Evolutionary conservation across 2,797 vertebrate species (phyloP), one percentile per base, ranked within the genome.

Genomic region (Sparus aurata): DNA sequence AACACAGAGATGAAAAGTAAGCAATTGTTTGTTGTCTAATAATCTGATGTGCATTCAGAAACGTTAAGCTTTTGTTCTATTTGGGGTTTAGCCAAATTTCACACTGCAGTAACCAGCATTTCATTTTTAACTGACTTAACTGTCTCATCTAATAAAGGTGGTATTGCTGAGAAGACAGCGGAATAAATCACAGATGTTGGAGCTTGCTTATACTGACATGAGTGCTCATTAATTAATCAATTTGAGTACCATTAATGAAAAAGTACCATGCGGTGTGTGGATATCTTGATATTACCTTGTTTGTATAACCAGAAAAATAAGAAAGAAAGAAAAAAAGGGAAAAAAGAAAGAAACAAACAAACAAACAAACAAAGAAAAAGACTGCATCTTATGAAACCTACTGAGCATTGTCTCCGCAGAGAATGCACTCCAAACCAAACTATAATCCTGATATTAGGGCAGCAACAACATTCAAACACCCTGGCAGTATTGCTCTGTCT

Each of bases 161-260:
- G 18, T 30, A 47, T 17, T 53, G n/a, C 16, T 50, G 8, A 66
- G 46, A 41, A 61, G 47, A 12, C 38, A 46, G 47, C 15, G 53
- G 46, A 30, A 68, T n/a, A 17, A 8, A 55, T 47, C 16, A 22
- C 55, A 46, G 17, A 45, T 6, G 7, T 15, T 52, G 25, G 18
- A 74, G 22, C 10, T 58, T 5, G 15, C 16, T 11, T 54, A 55
- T 38, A 25, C n/a, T 45, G 63, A 62, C 59, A 46, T 66, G 25
- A 73, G 30, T 68, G n/a, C 22, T 75, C 9, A 69, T 65, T 77
- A 62, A 63, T 62, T 1, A 45, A 55, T 58, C 16, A 23, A 58
- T 20, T 30, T 18, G 1, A 69, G 49, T 34, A 49, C 4, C 12
- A 38, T 20, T 50, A 59, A 13, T 64, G 27, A 46, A 49, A 72